These are phyloP conservation scores for Spodoptera exigua DNA, from an alignment of 2,888 invertebrate genomes.

Conservation along the genomic window DNA sequence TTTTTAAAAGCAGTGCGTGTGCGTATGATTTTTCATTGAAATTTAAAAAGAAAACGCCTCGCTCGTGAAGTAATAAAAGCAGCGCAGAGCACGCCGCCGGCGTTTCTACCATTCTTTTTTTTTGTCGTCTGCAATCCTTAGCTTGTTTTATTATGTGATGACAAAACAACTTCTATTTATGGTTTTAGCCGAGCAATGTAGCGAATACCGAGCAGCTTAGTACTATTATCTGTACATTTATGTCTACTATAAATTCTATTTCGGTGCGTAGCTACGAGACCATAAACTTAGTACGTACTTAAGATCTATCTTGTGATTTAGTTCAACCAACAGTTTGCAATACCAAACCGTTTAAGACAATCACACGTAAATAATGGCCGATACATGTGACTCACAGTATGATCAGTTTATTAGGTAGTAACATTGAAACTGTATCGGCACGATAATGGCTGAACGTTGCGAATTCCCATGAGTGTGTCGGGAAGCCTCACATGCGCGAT, in stretches of 20 bases:
- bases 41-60: constrained; percentile 77
- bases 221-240: constrained; percentile 49
- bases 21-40: constrained; percentile 86
- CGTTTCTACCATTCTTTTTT: constrained; percentile 71
- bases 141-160: constrained; percentile 77
- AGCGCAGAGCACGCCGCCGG: constrained; percentile 67
- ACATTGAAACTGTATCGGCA: constrained; percentile 25
- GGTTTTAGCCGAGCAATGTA: constrained; percentile 63
- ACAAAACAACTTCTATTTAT: constrained; percentile 74
- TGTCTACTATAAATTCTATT: constrained; percentile 48
- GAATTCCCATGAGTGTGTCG: constrained; percentile 74
- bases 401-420: constrained; percentile 22
- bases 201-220: constrained; percentile 61
- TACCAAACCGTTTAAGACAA: constrained; percentile 7
- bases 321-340: constrained; percentile 3
- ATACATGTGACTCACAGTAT: constrained; percentile 12
- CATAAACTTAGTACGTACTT: constrained; percentile 28
- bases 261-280: constrained; percentile 34
- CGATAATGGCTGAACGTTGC: constrained; percentile 52
- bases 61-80: constrained; percentile 73
- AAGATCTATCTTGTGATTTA: constrained; percentile 30
- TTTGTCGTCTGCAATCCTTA: constrained; percentile 75
- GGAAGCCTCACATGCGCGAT: constrained; percentile 71
- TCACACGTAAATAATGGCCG: constrained; percentile 1
- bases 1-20: constrained; percentile 71